Evolutionary conservation across 1,140 invertebrate genomes (phyloP), one percentile per base, ranked within the genome.

Genomic region (Hydropsyche tenuis): DNA sequence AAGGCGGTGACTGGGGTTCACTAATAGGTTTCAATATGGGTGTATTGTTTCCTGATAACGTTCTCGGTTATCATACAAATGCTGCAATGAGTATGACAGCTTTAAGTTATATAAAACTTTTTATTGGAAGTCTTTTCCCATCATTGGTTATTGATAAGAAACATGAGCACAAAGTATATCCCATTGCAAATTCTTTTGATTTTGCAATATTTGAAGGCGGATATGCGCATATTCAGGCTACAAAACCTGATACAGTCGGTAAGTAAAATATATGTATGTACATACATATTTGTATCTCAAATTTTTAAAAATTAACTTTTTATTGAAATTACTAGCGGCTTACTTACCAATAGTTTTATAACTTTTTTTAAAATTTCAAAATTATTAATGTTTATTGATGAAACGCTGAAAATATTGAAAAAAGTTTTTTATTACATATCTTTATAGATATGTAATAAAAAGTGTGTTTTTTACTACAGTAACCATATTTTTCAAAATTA

Each of bases 201-300:
- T 78, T 75, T 53, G 0, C 92, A 0, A 42, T 95, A 0, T 84
- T 89, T 76, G 94, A 96, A 82, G 82, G 82, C 53, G 95, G 94
- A 9, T 96, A 96, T 79, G 79, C 92, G 18, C 92, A 95, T 79
- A 81, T 97, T 18, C 95, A 97, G 83, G 87, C 92, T 3, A 96
- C 94, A 0, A 96, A 96, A 82, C 95, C 96, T 12, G 95, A 97
- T 79, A 97, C 96, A 4, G 85, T 96, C 74, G 81, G 83, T 83
- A 78, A 78, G 80, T 16, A 42, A n/a, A 62, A 14, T 27, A n/a
- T 43, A 37, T 37, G 30, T 37, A 37, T 4, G 3, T 37, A 37
- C 30, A 3, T 37, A 37, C 30, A 3, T 37, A 37, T 37, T 9
- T 25, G 42, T 20, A 62, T 42, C 60, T 53, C n/a, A n/a, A n/a